A percentile compares a stretch with the other conserved stretches of the same genome.
phyloP scores from a whole-genome alignment of 2,113 vertebrate genomes.

The Pangasianodon gigas region DNA sequence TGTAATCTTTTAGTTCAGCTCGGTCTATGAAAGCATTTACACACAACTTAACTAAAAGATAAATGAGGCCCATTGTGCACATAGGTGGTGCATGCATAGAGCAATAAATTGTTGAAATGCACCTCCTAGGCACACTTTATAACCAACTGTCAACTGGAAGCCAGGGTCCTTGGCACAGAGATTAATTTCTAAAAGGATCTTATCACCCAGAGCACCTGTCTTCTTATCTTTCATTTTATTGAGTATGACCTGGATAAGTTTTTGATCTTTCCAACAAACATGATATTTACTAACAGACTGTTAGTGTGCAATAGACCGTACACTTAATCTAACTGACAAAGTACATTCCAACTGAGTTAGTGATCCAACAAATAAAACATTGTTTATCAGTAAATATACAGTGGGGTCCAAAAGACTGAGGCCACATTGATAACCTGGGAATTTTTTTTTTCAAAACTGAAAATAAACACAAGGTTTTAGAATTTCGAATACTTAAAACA shows the following conservation, averaged over 20 bases:
- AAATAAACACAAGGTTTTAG: background rate
- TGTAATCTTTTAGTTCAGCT: too few species aligned
- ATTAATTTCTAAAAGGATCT: conserved; percentile 32
- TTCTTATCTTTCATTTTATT: conserved; percentile 25
- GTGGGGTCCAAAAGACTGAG: background rate
- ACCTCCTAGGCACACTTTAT: conserved; percentile 8
- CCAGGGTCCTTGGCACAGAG: background rate
- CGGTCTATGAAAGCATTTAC: background rate
- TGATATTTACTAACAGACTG: background rate
- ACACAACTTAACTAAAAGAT: background rate
- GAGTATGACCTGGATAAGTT: background rate
- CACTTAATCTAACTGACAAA: background rate
- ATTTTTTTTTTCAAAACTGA: background rate
- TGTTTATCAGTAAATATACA: background rate
- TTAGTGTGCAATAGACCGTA: background rate
- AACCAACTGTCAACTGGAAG: conserved; percentile 32
- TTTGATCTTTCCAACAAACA: background rate
- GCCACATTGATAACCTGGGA: background rate
- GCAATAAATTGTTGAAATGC: conserved; percentile 22
- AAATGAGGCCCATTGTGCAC: background rate
- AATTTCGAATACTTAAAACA: background rate
- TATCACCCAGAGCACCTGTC: conserved; percentile 42
- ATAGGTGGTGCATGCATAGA: background rate
- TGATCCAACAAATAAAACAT: background rate
- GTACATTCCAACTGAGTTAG: background rate